Percentiles rank a stretch among this genome's conserved stretches.
These are phyloP conservation scores for Mechanitis messenoides DNA, from an alignment of 2,888 invertebrate species.

Conservation along the genomic window DNA sequence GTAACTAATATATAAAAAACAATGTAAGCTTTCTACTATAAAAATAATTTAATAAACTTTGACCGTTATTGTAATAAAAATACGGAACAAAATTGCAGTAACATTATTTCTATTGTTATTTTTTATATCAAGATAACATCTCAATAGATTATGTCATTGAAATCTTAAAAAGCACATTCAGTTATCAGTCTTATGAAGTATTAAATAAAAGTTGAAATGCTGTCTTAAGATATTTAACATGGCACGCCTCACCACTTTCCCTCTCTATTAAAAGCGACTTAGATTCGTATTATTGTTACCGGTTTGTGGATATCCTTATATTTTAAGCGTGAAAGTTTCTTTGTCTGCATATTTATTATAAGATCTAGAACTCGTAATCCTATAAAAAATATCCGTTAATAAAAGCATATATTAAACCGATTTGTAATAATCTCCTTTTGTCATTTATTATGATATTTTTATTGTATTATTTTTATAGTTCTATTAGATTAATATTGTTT, in stretches of 20 bases:
- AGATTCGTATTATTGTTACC: conserved; percentile 17
- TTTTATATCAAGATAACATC: conserved; percentile 13
- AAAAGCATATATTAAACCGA: no score
- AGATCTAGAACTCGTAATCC: neutral
- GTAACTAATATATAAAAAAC: no score
- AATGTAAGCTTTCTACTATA: no score
- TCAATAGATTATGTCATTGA: conserved; percentile 22
- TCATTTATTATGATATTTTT: no score
- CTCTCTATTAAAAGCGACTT: conserved; percentile 20
- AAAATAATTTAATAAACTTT: no score
- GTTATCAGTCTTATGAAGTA: neutral
- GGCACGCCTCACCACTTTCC: conserved; percentile 21
- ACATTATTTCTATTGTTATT: conserved; percentile 10
- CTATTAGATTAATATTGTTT: no score
- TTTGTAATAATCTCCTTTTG: no score
- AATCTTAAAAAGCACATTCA: conserved; percentile 5
- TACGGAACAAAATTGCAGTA: neutral
- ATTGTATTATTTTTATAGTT: no score
- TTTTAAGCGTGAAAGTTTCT: conserved; percentile 10
- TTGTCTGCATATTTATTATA: neutral
- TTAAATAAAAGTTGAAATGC: conserved; percentile 10
- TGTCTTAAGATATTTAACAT: conserved; percentile 18
- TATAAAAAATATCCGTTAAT: neutral
- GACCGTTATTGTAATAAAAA: neutral
- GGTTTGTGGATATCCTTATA: conserved; percentile 10